Evolutionary conservation across 2,113 vertebrate genomes (phyloP).

Genomic region (Phylloscopus trochiloides): DNA sequence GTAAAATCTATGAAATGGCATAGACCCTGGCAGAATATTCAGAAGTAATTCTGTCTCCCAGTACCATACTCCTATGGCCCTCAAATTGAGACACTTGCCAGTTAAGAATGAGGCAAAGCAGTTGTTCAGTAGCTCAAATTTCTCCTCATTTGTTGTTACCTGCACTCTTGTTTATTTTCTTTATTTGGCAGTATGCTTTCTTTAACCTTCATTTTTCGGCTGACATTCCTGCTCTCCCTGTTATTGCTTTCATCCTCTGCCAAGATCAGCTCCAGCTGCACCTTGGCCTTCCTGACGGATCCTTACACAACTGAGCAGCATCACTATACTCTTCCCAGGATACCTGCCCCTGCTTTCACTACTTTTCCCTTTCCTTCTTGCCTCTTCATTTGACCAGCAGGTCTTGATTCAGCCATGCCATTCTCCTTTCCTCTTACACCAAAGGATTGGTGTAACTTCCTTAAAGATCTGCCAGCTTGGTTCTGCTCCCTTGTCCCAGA

Average conservation of each 20-base stretch:
- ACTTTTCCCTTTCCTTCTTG: neutral
- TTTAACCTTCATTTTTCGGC: neutral
- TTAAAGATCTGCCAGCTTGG: neutral
- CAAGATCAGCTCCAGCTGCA: neutral
- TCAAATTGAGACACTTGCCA: neutral
- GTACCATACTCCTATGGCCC: neutral
- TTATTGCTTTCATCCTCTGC: neutral
- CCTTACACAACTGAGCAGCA: neutral
- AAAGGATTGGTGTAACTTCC: neutral
- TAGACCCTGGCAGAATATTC: neutral
- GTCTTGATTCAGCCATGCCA: neutral
- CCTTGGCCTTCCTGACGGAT: neutral
- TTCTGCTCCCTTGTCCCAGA: neutral
- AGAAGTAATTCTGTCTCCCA: neutral
- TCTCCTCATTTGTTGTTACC: neutral
- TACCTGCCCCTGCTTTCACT: neutral
- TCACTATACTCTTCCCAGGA: rapidly evolving
- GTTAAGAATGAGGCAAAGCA: neutral
- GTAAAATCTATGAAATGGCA: neutral
- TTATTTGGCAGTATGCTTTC: neutral
- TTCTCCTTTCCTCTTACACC: neutral
- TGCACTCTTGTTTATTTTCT: neutral
- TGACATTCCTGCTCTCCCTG: neutral
- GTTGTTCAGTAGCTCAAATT: neutral
- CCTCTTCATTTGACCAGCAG: neutral